These are phyloP conservation scores for Petrolisthes manimaculis DNA, from an alignment of 2,888 invertebrate genomes.

Conservation along the genomic window DNA sequence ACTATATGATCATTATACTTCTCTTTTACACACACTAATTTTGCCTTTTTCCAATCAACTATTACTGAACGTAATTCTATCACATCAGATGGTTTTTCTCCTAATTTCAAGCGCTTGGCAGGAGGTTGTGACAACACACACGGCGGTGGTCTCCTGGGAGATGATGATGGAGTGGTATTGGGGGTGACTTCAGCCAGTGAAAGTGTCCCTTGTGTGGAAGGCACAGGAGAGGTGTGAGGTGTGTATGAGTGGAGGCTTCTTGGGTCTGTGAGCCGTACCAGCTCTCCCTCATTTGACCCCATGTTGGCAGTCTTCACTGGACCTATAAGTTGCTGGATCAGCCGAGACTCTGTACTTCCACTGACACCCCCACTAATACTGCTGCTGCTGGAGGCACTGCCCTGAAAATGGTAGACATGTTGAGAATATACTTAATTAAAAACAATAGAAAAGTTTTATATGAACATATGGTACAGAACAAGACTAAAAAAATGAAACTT, in stretches of 20 bases:
- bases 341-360: constrained; percentile 45
- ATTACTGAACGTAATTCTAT: constrained; percentile 57
- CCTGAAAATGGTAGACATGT: constrained; percentile 30
- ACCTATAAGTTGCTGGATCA: constrained; percentile 42
- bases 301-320: constrained; percentile 43
- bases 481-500: too few relatives aligned
- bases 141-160: constrained; percentile 50
- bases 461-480: too few relatives aligned
- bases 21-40: constrained; percentile 69
- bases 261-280: constrained; percentile 47
- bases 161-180: constrained; percentile 48
- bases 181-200: constrained; percentile 43
- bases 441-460: too few relatives aligned
- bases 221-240: constrained; percentile 46
- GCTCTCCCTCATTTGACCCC: constrained; percentile 52
- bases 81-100: constrained; percentile 57
- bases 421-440: too few relatives aligned
- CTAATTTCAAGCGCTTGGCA: constrained; percentile 58
- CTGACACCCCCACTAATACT: constrained; percentile 36
- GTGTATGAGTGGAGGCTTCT: constrained; percentile 51
- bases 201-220: constrained; percentile 33
- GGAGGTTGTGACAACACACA: constrained; percentile 50
- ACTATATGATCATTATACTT: constrained; percentile 72
- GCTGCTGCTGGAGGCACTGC: constrained; percentile 46
- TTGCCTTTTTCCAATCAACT: constrained; percentile 66